Evolutionary conservation across 2,888 invertebrate genomes (phyloP).

Genomic region (Dryobotodes eremita): DNA sequence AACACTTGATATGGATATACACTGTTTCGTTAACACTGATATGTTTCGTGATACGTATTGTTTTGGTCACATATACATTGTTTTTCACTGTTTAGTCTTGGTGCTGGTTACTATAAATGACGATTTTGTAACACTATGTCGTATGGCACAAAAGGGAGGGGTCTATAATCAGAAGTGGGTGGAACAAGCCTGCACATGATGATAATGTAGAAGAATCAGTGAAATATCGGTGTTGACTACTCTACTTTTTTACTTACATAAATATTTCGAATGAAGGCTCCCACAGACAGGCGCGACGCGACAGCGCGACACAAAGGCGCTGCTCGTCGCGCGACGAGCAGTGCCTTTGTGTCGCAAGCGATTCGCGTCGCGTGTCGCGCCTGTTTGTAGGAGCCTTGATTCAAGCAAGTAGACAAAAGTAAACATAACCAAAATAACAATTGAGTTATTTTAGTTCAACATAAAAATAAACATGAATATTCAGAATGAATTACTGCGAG

Average conservation of each 20-base stretch:
- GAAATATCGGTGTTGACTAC: not conserved
- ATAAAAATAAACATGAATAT: not conserved
- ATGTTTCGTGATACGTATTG: slow-evolving; percentile 47
- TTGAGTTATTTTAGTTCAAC: not conserved
- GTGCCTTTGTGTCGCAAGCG: too few relatives aligned
- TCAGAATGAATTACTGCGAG: not conserved
- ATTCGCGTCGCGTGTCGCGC: too few relatives aligned
- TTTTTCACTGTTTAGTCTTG: slow-evolving; percentile 31
- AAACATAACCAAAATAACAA: not conserved
- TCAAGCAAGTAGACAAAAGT: not conserved
- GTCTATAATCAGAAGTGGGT: not conserved
- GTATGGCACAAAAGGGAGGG: not conserved
- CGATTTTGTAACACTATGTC: slow-evolving; percentile 15
- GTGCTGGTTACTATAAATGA: slow-evolving; percentile 56
- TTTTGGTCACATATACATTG: slow-evolving; percentile 51
- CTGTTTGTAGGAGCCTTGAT: too few relatives aligned
- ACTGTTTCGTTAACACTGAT: slow-evolving; percentile 62
- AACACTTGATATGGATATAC: slow-evolving; percentile 63
- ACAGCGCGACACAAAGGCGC: too few relatives aligned
- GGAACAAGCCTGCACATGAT: not conserved
- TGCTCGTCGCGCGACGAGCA: too few relatives aligned
- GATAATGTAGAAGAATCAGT: not conserved
- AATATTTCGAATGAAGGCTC: not conserved
- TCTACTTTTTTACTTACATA: not conserved
- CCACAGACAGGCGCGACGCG: too few relatives aligned